Base-by-base conservation (phyloP, 2,888 invertebrate species). In the Acleris laterana region DNA sequence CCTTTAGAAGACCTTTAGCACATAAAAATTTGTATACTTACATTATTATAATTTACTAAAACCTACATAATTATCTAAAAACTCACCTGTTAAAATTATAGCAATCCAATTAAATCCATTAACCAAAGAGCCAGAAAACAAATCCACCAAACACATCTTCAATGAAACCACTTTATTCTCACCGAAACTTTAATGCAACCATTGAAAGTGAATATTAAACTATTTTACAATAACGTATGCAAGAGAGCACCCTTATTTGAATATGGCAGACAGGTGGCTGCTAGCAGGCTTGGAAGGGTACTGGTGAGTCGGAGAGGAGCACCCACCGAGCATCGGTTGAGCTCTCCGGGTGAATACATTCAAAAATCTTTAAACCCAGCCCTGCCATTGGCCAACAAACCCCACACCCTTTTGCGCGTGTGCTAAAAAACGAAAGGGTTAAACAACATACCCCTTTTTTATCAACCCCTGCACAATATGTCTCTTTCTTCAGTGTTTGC, bases 381-480 rank as follows among this genome's bases (percentile, higher is more conserved):
- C 71, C 78, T 90, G 80, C 84, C 69, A 93, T 93, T 93, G 93
- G 93, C 81, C 80, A 83, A 80, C 75, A 79, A 80, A 77, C 72
- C 84, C 85, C 85, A 80, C 84, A 83, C 85, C 83, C 86, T 78
- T 84, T 84, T 92, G 92, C 91, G 92, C 91, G 82, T 92, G 93
- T 93, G 91, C 90, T 88, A 91, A 92, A 90, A 89, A 89, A 86
- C 63, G 76, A 84, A 91, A 90, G 92, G 93, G 91, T 90, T 90
- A 85, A 85, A 86, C 80, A 83, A 79, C 75, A 78, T 75, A 88
- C 89, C 90, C 92, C 85, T 87, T 90, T 89, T 85, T 85, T 84
- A 78, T 71, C 48, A 63, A 78, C 70, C 80, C 83, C 81, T 85
- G 88, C 77, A 77, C 77, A 74, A 78, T 79, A 75, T 82, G 72